These are phyloP conservation scores for Leptosomus discolor DNA, from an alignment of 2,113 vertebrate genomes.

Conservation along the genomic window DNA sequence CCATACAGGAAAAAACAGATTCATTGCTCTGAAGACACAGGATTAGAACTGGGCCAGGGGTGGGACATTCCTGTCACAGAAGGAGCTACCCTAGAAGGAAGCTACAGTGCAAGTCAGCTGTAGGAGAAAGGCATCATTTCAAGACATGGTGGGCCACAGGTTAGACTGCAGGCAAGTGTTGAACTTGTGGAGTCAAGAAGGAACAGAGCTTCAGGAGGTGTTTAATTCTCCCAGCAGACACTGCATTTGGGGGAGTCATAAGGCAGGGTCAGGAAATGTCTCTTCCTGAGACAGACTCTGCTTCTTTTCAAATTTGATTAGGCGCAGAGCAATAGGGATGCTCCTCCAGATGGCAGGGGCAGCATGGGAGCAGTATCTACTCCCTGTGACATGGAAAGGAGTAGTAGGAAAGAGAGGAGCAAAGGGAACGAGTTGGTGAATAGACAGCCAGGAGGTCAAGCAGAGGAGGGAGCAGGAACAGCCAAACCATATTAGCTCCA, in stretches of 20 bases:
- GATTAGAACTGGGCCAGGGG: not conserved
- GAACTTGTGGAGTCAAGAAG: not conserved
- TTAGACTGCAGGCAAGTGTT: not conserved
- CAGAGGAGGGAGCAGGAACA: not conserved
- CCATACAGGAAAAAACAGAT: accelerated
- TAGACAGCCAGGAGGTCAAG: not conserved
- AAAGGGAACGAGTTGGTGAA: not conserved
- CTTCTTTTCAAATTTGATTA: not conserved
- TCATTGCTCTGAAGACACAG: not conserved
- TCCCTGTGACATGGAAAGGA: not conserved
- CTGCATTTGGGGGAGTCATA: not conserved
- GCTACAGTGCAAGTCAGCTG: not conserved
- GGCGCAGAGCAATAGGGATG: not conserved
- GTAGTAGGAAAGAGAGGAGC: not conserved
- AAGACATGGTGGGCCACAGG: not conserved
- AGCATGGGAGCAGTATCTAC: not conserved
- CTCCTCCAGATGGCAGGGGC: conserved; percentile 6
- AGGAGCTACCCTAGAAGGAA: not conserved
- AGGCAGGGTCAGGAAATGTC: not conserved
- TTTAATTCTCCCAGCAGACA: not conserved
- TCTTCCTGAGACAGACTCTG: not conserved
- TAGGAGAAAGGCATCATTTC: not conserved
- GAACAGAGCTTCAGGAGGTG: not conserved
- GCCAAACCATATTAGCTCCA: not conserved
- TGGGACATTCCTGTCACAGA: not conserved